These are phyloP conservation scores for Glareola pratincola DNA, from an alignment of 2,113 vertebrate species.

Conservation along the genomic window DNA sequence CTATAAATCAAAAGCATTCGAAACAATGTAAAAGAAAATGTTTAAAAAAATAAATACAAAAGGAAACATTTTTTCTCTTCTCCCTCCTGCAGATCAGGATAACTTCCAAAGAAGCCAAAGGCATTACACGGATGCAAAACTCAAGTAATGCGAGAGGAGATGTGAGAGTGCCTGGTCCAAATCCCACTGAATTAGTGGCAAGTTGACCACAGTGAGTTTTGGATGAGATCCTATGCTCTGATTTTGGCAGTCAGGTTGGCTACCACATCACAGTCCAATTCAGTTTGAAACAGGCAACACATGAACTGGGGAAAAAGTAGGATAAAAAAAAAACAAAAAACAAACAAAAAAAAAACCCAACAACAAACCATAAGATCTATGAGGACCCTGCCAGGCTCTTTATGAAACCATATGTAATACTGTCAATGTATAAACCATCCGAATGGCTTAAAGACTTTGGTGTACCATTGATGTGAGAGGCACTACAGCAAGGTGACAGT, in stretches of 20 bases:
- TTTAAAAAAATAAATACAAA: constrained; percentile 11
- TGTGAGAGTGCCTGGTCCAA: background rate
- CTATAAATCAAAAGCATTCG: constrained; percentile 41
- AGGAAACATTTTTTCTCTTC: background rate
- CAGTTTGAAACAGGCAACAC: background rate
- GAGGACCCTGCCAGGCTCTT: background rate
- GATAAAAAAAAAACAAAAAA: background rate
- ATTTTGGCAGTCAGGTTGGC: background rate
- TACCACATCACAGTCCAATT: background rate
- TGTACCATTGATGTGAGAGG: background rate
- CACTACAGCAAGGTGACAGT: background rate
- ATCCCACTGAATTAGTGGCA: background rate
- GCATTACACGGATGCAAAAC: background rate
- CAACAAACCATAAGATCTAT: background rate
- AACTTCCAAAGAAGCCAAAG: background rate
- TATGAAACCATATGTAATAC: background rate
- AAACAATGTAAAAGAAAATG: constrained; percentile 43
- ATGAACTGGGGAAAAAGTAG: background rate
- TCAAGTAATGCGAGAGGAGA: background rate
- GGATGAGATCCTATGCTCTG: background rate
- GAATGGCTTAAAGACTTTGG: background rate
- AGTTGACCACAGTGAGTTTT: background rate
- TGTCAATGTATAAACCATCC: background rate
- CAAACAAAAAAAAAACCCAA: too few species aligned
- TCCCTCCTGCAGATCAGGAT: background rate